Percentiles rank a stretch among this genome's conserved stretches.
Conservation (phyloP, 2,797 vertebrate genomes). For the Peromyscus eremicus region DNA sequence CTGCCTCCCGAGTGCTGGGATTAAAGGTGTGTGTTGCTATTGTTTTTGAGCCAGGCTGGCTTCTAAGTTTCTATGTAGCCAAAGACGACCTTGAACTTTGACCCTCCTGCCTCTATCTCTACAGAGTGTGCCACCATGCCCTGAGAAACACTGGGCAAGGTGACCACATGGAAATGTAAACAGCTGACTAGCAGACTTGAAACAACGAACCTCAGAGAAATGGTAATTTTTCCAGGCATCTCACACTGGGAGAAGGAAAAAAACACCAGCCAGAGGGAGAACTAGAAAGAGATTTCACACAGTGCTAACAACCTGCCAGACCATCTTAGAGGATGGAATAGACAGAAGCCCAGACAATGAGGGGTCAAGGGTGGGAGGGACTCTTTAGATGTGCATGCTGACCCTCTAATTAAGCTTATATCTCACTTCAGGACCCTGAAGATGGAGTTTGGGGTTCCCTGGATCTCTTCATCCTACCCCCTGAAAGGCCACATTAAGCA, state of each 20-base stretch:
- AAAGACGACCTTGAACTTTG: background rate
- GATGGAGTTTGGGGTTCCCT: background rate
- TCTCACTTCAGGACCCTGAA: background rate
- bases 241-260: background rate
- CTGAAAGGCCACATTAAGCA: no score
- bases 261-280: background rate
- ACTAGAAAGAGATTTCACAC: no score
- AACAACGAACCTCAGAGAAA: no score
- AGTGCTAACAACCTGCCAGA: background rate
- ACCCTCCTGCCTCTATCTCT: background rate
- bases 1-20: no score
- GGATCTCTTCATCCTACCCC: background rate
- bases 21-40: background rate
- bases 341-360: background rate
- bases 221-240: background rate
- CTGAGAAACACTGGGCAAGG: background rate
- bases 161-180: background rate
- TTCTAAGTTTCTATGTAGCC: background rate
- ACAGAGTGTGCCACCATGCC: background rate
- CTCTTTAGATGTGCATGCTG: no score
- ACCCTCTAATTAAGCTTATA: background rate
- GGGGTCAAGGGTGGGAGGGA: background rate
- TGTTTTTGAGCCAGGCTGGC: background rate
- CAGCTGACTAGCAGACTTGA: background rate
- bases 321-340: background rate